These are phyloP conservation scores for Clivina fossor DNA, from an alignment of 2,888 invertebrate species.

Conservation along the genomic window DNA sequence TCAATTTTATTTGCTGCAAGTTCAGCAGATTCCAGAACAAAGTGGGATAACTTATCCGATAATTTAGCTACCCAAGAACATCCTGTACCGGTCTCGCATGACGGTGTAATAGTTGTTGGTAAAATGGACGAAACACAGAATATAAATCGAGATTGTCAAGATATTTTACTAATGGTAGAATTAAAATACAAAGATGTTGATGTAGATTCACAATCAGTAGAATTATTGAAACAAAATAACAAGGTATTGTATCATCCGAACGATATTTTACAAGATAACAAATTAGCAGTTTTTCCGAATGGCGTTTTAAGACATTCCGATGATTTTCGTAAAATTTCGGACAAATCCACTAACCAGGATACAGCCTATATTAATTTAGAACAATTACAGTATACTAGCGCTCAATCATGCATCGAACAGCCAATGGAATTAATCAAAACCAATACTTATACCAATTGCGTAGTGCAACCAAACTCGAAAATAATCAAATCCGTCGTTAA, in stretches of 20 bases:
- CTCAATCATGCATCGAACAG: conserved; percentile 18
- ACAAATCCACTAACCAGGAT: conserved; percentile 5
- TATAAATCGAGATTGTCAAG: conserved; percentile 36
- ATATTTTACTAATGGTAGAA: conserved; percentile 44
- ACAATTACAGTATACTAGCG: conserved; percentile 9
- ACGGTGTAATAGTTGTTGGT: conserved; percentile 42
- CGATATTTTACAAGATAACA: conserved; percentile 31
- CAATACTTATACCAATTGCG: background rate
- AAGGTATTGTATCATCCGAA: conserved; percentile 17
- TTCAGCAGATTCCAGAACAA: conserved; percentile 14
- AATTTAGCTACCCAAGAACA: conserved; percentile 20
- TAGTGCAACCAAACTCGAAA: conserved; percentile 3
- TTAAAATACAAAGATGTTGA: conserved; percentile 40
- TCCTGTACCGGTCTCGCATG: conserved; percentile 30
- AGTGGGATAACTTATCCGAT: conserved; percentile 23
- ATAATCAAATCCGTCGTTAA: conserved; percentile 34
- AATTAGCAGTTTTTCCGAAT: conserved; percentile 24
- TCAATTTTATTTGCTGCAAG: conserved; percentile 39
- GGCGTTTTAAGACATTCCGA: conserved; percentile 41
- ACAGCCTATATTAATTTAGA: conserved; percentile 9
- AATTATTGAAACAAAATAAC: conserved; percentile 9
- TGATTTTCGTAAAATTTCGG: conserved; percentile 37
- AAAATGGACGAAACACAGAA: conserved; percentile 39
- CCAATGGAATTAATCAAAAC: conserved; percentile 23
- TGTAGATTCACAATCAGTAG: conserved; percentile 30